Base-by-base conservation (phyloP, 2,888 invertebrate genomes). In the Atrina japonica region DNA sequence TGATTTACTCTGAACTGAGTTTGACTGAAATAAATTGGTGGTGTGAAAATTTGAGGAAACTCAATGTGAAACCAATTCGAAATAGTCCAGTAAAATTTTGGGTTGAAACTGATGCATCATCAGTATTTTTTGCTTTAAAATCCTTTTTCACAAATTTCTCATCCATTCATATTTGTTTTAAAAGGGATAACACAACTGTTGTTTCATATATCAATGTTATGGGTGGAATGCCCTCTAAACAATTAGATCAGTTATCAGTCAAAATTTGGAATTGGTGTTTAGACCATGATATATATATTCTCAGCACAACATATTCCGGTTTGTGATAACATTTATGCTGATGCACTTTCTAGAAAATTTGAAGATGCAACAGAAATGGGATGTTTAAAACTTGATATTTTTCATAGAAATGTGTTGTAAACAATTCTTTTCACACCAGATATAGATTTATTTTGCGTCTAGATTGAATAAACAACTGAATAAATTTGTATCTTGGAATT, bases 1-100 rank as follows among this genome's bases (percentile, higher is more conserved):
- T 35, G 58, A 18, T 25, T 14, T 58, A 41, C 14, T 23, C 58
- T 40, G 40, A 40, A 21, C 27, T 16, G 1, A 40, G 35, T 40
- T 18, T 40, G 25, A 7, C 16, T 16, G 30, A 56, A 56, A 56
- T 56, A 7, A n/a, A 67, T 59, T 75, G 75, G 70, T 23, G 41
- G 43, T 67, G 41, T 50, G 16, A 2, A 23, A 52, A 52, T 52
- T 2, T 52, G 53, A 61, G n/a, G n/a, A 41, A 25, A 29, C 18
- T 18, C 5, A 35, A 35, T 43, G 25, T 25, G 30, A 68, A 45
- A 25, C 14, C 21, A 23, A 18, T 27, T 55, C n/a, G 6, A 7
- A 16, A 21, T 9, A 7, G n/a, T 25, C 30, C 27, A 25, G 25
- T 50, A 29, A 2, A 65, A 47, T 49, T 66, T 21, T 35, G n/a